Evolutionary conservation across 2,113 vertebrate genomes (phyloP).

Genomic region (Anguilla rostrata): DNA sequence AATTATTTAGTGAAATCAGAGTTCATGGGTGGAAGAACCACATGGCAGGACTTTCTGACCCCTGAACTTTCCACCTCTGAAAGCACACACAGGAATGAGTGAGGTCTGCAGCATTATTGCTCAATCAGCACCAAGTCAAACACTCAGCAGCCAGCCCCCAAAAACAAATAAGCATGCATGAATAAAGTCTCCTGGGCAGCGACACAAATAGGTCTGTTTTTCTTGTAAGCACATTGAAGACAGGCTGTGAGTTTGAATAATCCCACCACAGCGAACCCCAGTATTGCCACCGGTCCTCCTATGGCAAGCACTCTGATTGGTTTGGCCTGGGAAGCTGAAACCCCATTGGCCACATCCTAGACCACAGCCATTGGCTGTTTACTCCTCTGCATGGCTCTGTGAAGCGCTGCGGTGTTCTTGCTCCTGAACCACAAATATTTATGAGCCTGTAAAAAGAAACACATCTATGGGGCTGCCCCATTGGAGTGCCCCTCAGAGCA

Average conservation of each 20-base stretch:
- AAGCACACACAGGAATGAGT: neutral
- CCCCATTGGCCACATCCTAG: neutral
- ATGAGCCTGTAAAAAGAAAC: constrained; percentile 29
- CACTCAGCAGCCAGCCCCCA: constrained; percentile 8
- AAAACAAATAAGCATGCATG: constrained; percentile 10
- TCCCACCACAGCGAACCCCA: neutral
- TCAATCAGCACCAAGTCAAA: neutral
- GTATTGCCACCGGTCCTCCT: neutral
- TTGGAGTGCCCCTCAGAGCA: neutral
- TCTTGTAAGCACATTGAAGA: constrained; percentile 20
- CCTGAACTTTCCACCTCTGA: no score
- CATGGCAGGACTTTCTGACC: no score
- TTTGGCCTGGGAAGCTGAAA: neutral
- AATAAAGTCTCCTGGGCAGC: constrained; percentile 12
- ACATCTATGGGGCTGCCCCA: neutral
- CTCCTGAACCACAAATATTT: constrained; percentile 39
- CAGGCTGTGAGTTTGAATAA: neutral
- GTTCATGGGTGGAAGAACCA: no score
- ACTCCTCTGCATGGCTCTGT: constrained; percentile 20
- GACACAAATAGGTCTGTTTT: constrained; percentile 8
- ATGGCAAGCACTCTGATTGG: neutral
- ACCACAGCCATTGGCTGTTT: constrained; percentile 12
- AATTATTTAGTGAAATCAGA: no score
- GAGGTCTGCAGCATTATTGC: neutral
- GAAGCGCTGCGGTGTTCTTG: constrained; percentile 26